A percentile compares a stretch with the other conserved stretches of the same genome.
These are phyloP conservation scores for Misgurnus anguillicaudatus DNA, from an alignment of 2,113 vertebrate genomes.

Conservation along the genomic window DNA sequence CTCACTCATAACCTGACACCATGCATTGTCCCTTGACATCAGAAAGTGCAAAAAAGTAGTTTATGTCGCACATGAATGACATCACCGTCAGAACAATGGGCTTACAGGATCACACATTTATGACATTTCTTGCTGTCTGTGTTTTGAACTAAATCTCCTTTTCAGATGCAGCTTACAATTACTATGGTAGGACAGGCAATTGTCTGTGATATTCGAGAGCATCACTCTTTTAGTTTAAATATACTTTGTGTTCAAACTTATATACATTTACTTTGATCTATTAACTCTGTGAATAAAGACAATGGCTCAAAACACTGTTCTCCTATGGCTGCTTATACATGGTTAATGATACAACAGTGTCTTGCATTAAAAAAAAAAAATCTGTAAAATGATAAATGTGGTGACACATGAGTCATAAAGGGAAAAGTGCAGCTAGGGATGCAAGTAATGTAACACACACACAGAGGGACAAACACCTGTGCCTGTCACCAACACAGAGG, in stretches of 20 bases:
- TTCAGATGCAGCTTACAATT: too few relatives aligned
- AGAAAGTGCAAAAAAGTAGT: not conserved
- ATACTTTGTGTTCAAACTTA: too few relatives aligned
- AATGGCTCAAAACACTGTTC: not conserved
- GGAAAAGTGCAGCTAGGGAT: conserved; percentile 17
- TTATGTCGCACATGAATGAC: not conserved
- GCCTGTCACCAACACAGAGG: conserved; percentile 51
- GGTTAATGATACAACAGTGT: conserved; percentile 17
- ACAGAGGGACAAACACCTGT: conserved; percentile 50
- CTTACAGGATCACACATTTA: too few relatives aligned
- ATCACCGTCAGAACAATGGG: not conserved
- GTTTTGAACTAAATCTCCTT: too few relatives aligned
- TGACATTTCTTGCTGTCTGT: not conserved
- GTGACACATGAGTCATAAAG: conserved; percentile 21
- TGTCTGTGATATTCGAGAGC: too few relatives aligned
- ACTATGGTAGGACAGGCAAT: too few relatives aligned
- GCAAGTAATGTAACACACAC: conserved; percentile 23
- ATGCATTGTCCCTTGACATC: conserved; percentile 9
- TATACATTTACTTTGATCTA: not conserved
- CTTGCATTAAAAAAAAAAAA: conserved; percentile 19
- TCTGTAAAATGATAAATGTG: conserved; percentile 30
- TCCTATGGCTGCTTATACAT: not conserved
- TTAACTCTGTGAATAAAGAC: too few relatives aligned
- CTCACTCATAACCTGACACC: conserved; percentile 23
- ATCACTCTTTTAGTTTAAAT: too few relatives aligned